A percentile compares a stretch with the other conserved stretches of the same genome.
Evolutionary conservation across 2,113 vertebrate genomes (phyloP).

Genomic region (Neolamprologus caudopunctatus): DNA sequence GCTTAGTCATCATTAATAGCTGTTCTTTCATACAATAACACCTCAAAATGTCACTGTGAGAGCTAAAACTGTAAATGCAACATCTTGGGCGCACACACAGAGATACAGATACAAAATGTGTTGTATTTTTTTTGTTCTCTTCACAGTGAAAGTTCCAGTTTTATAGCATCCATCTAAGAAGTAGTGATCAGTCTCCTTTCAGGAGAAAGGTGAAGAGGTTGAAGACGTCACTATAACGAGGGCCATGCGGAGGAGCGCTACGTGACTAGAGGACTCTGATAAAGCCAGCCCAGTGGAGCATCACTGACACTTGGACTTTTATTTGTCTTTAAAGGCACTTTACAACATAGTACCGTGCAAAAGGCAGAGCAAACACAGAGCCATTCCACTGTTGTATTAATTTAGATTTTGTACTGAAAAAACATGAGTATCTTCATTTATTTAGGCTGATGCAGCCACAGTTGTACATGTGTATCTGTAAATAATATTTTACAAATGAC

Average conservation of each 20-base stretch:
- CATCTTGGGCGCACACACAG: background rate
- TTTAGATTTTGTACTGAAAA: constrained; percentile 3
- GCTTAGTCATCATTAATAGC: background rate
- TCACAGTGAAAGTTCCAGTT: constrained; percentile 47
- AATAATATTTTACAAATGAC: constrained; percentile 41
- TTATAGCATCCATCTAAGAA: constrained; percentile 57
- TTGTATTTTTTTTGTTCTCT: constrained; percentile 2
- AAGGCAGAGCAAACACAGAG: constrained; percentile 24
- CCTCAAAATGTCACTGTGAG: background rate
- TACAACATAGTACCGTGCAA: constrained; percentile 15
- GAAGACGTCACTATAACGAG: background rate
- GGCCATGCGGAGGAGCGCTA: background rate
- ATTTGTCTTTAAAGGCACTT: constrained; percentile 36
- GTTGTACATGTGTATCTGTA: constrained; percentile 56
- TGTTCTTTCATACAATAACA: background rate
- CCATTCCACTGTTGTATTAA: background rate
- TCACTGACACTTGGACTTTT: constrained; percentile 30
- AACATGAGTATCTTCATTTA: constrained; percentile 3
- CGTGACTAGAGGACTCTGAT: constrained; percentile 8
- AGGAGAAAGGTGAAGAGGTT: background rate
- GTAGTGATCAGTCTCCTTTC: background rate
- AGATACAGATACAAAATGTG: background rate
- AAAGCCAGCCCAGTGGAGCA: background rate
- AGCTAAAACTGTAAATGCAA: background rate
- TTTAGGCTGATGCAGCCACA: background rate